Evolutionary conservation across 1,140 invertebrate species (phyloP).

Genomic region (Paramacrobiotus metropolitanus): DNA sequence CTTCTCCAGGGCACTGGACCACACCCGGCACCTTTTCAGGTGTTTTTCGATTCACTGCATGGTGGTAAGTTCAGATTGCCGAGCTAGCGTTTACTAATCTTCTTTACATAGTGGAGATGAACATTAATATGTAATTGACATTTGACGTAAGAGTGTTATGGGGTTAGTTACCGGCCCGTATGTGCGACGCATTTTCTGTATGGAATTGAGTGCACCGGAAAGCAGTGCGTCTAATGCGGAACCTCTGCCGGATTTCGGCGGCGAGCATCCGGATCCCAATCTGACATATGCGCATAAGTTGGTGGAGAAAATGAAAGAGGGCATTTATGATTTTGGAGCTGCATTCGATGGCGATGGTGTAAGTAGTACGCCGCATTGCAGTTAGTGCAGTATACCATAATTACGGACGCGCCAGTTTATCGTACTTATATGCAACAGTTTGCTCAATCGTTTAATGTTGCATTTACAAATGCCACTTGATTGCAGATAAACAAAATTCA

Average conservation of each 20-base stretch:
- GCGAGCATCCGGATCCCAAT: constrained; percentile 93
- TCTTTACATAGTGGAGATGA: too few relatives aligned
- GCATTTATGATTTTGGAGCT: constrained; percentile 74
- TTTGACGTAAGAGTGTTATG: too few relatives aligned
- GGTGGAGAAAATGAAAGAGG: constrained; percentile 46
- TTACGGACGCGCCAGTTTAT: too few relatives aligned
- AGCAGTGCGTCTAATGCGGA: constrained; percentile 40
- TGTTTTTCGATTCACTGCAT: constrained; percentile 78
- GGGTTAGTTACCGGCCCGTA: constrained; percentile 88
- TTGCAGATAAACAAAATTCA: too few relatives aligned
- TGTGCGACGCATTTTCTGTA: constrained; percentile 60
- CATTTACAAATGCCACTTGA: too few relatives aligned
- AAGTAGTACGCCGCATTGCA: constrained; percentile 19
- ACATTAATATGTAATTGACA: too few relatives aligned
- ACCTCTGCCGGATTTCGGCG: constrained; percentile 80
- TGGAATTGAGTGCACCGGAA: constrained; percentile 50
- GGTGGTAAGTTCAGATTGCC: constrained; percentile 53
- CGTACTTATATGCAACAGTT: too few relatives aligned
- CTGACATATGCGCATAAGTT: constrained; percentile 77
- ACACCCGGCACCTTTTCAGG: constrained; percentile 40
- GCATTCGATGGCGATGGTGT: constrained; percentile 96
- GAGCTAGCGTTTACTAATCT: constrained; percentile 10
- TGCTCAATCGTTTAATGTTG: too few relatives aligned
- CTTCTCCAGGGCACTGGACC: constrained; percentile 40
- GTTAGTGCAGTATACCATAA: too few relatives aligned